Percentiles rank a stretch among this genome's conserved stretches.
These are phyloP conservation scores for Trichosurus vulpecula DNA, from an alignment of 2,797 vertebrate species.

Conservation along the genomic window DNA sequence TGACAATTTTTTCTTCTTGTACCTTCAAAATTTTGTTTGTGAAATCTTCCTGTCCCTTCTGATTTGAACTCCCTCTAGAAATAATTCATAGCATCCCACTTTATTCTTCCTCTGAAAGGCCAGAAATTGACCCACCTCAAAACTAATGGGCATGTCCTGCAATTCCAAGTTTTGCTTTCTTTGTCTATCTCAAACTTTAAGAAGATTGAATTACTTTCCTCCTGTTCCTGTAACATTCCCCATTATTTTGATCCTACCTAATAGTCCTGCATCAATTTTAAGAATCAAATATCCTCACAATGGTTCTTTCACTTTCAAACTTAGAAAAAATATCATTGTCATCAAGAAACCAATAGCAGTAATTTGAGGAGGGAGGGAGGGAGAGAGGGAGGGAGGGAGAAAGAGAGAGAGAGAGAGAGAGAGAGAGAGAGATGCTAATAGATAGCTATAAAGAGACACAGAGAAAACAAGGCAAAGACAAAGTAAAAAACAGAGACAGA, in stretches of 20 bases:
- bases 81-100: background rate
- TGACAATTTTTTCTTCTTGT: background rate
- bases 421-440: too few relatives aligned
- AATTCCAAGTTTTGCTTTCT: background rate
- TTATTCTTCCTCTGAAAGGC: background rate
- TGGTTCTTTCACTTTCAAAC: background rate
- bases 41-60: background rate
- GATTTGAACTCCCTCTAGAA: background rate
- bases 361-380: background rate
- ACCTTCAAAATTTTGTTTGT: background rate
- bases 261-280: background rate
- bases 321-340: background rate
- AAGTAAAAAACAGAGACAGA: background rate
- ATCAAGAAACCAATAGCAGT: background rate
- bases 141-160: background rate
- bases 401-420: too few relatives aligned
- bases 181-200: background rate
- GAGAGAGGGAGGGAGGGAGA: too few relatives aligned
- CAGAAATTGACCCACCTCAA: background rate
- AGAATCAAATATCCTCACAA: background rate
- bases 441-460: fast-evolving
- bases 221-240: background rate
- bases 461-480: background rate
- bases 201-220: background rate
- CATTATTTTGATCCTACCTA: background rate